These are phyloP conservation scores for Eleutherodactylus coqui DNA, from an alignment of 2,797 vertebrate genomes.

Conservation along the genomic window DNA sequence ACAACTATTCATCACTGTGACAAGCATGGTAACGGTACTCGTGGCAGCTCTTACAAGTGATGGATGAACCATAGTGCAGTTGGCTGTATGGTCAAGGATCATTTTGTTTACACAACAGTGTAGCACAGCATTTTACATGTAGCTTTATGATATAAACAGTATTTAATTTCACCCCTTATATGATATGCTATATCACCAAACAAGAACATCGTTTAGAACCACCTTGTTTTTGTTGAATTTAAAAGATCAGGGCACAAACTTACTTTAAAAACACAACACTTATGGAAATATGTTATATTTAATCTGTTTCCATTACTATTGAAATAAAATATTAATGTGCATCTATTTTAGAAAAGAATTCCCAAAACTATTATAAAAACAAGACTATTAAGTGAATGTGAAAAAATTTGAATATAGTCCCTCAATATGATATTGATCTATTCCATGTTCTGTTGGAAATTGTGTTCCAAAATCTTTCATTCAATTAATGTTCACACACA, in stretches of 20 bases:
- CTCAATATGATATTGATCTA: no score
- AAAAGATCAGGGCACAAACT: neutral
- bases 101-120: constrained; percentile 4
- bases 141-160: neutral
- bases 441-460: no score
- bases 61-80: constrained; percentile 1
- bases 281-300: no score
- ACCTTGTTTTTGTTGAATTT: neutral
- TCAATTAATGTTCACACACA: no score
- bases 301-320: no score
- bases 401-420: no score
- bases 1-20: constrained; percentile 7
- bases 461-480: no score
- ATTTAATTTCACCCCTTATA: neutral
- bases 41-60: neutral
- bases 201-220: neutral
- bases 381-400: no score
- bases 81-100: neutral
- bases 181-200: neutral
- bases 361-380: no score
- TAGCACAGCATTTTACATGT: neutral
- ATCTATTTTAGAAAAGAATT: no score
- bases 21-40: constrained; percentile 1
- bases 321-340: no score
- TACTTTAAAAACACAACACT: no score